Percentiles rank a stretch among this genome's conserved stretches.
phyloP scores from a whole-genome alignment of 2,888 invertebrate species.

The Drosophila colorata region DNA sequence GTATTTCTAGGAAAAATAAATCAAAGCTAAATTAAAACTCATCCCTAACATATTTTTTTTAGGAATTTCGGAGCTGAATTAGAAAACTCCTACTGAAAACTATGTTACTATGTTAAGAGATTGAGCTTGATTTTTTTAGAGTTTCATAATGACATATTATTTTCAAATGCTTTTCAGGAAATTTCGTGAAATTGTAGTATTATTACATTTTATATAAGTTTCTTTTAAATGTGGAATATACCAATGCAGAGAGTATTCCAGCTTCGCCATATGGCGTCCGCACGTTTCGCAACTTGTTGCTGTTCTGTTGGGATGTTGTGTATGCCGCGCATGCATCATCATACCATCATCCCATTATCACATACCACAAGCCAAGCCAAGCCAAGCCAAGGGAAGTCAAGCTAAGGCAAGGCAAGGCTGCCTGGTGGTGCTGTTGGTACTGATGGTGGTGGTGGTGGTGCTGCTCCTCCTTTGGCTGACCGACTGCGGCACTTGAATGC shows the following conservation, averaged over 20 bases:
- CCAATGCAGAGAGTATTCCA: slow-evolving; percentile 21
- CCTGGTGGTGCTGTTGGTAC: slow-evolving; percentile 30
- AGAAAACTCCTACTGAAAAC: too few species aligned
- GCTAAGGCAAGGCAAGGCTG: slow-evolving; percentile 39
- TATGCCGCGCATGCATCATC: slow-evolving; percentile 82
- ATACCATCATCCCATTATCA: slow-evolving; percentile 83
- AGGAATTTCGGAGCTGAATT: too few species aligned
- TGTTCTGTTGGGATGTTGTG: slow-evolving; percentile 67
- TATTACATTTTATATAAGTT: background rate
- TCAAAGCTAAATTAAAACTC: too few species aligned
- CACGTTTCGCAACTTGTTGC: slow-evolving; percentile 29
- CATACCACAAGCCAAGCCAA: slow-evolving; percentile 72
- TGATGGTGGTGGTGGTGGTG: slow-evolving; percentile 20
- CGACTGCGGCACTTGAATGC: slow-evolving; percentile 80
- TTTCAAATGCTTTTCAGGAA: background rate
- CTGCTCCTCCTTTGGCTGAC: slow-evolving; percentile 70
- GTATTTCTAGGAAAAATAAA: too few species aligned
- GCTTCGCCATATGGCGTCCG: slow-evolving; percentile 6
- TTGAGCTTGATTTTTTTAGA: too few species aligned
- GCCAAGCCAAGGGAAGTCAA: slow-evolving; percentile 19
- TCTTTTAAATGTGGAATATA: background rate
- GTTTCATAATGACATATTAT: too few species aligned
- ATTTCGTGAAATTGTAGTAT: too few species aligned
- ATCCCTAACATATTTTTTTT: too few species aligned
- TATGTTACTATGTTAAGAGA: too few species aligned